phyloP scores from a whole-genome alignment of 2,888 invertebrate genomes.

The Zygaena filipendulae region DNA sequence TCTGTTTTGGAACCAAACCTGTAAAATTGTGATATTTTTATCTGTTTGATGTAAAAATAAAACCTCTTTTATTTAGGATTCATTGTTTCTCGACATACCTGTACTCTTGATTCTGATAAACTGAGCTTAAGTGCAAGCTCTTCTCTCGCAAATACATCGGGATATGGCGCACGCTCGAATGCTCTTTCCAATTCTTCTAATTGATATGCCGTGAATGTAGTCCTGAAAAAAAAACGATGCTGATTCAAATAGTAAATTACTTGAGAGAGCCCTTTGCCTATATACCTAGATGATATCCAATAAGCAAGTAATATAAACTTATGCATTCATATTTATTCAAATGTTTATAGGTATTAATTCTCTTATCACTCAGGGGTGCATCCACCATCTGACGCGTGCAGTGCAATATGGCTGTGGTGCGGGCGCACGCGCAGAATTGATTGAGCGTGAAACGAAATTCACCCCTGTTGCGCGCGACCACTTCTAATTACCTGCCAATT shows the following conservation, averaged over 20 bases:
- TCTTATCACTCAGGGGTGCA: conserved; percentile 29
- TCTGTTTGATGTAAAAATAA: no score
- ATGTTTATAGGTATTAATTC: conserved; percentile 13
- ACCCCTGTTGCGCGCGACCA: conserved; percentile 49
- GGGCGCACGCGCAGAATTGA: conserved; percentile 63
- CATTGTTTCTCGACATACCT: no score
- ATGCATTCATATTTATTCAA: no score
- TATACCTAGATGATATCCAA: no score
- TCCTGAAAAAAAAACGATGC: conserved; percentile 67
- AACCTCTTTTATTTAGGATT: no score
- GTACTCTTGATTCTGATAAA: conserved; percentile 79
- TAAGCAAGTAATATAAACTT: no score
- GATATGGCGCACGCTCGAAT: conserved; percentile 95
- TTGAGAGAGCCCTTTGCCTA: no score
- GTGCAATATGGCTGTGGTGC: conserved; percentile 67
- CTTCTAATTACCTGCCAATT: conserved; percentile 58
- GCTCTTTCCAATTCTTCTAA: conserved; percentile 93
- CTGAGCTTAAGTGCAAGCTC: conserved; percentile 91
- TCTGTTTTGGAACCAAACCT: conserved; percentile 91
- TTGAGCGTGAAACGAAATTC: conserved; percentile 67
- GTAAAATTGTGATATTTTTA: conserved; percentile 13
- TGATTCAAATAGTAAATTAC: no score
- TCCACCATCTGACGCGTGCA: conserved; percentile 64
- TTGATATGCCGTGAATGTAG: conserved; percentile 96
- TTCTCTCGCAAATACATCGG: conserved; percentile 95